Conservation (phyloP, 2,797 vertebrate species). For the Sarcoramphus papa region DNA sequence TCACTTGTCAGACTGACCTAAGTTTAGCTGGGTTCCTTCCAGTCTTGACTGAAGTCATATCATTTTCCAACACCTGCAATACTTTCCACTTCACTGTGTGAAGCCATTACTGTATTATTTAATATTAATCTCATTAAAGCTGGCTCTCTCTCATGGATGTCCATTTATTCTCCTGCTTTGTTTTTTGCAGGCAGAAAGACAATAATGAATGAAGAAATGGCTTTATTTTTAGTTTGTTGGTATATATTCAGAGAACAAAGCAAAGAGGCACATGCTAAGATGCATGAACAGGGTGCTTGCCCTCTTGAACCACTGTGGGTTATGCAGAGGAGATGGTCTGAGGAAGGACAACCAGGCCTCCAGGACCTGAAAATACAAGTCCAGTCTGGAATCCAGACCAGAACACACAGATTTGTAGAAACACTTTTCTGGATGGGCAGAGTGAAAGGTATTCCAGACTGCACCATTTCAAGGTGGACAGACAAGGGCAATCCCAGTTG, state of each 20-base stretch:
- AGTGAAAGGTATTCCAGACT: background rate
- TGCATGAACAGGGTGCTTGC: background rate
- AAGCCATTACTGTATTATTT: background rate
- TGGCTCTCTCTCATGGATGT: background rate
- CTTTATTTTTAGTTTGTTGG: background rate
- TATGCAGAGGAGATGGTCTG: background rate
- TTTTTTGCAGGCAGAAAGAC: background rate
- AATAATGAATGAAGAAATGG: background rate
- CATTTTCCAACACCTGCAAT: background rate
- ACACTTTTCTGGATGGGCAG: background rate
- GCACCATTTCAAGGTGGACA: background rate
- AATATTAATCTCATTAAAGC: background rate
- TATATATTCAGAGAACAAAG: background rate
- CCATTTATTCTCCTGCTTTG: background rate
- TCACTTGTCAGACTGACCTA: background rate
- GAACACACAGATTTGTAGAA: background rate
- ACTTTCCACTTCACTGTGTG: background rate
- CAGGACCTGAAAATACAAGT: background rate
- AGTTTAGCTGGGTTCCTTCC: background rate
- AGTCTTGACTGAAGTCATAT: background rate
- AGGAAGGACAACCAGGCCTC: background rate
- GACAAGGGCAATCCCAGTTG: background rate
- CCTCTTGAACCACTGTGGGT: background rate
- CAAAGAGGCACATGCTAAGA: background rate
- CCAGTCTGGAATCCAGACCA: background rate